phyloP scores from a whole-genome alignment of 2,113 vertebrate genomes.

The Platycercus adscitus region DNA sequence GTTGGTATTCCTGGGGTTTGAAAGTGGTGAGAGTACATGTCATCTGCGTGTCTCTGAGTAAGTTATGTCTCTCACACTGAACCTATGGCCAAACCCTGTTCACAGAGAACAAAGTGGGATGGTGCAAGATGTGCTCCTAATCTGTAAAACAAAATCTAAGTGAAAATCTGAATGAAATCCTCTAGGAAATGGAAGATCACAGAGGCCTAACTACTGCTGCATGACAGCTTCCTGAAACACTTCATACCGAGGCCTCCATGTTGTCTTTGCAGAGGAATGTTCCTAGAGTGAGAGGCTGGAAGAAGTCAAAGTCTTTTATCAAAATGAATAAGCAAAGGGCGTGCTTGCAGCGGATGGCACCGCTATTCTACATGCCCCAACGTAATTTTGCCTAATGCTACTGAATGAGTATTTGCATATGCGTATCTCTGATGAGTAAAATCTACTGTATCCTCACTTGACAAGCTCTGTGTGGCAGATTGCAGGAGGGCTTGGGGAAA shows the following conservation, averaged over 20 bases:
- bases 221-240: neutral
- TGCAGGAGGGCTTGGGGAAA: neutral
- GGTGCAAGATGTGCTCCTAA: neutral
- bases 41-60: neutral
- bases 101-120: fast-evolving
- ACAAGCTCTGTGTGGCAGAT: neutral
- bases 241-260: neutral
- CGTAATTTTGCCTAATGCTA: neutral
- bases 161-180: neutral
- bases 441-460: neutral
- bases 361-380: neutral
- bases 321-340: neutral
- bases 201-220: neutral
- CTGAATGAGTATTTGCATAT: neutral
- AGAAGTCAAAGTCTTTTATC: neutral
- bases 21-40: fast-evolving
- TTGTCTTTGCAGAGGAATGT: neutral
- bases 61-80: neutral
- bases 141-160: neutral
- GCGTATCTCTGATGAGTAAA: neutral
- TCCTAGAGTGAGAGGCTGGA: neutral
- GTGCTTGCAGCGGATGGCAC: neutral
- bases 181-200: neutral
- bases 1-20: neutral
- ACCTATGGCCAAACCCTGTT: neutral